phyloP scores from a whole-genome alignment of 1,140 invertebrate species.

The Platyscapa corneri region DNA sequence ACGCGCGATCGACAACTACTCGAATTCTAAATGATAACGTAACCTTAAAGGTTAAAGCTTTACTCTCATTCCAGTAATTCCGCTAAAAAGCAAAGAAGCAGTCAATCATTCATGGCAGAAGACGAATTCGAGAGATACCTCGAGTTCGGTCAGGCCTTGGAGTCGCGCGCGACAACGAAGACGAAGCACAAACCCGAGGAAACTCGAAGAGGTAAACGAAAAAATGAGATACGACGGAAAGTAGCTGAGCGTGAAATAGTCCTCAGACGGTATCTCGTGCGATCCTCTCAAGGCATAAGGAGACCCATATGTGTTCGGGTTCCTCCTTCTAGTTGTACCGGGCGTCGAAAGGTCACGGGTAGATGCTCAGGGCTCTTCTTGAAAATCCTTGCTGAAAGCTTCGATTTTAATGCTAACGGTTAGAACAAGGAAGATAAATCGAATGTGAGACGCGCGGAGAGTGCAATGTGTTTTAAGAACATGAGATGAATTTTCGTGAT shows the following conservation, averaged over 20 bases:
- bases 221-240: slow-evolving; percentile 69
- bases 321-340: neutral
- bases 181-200: slow-evolving; percentile 50
- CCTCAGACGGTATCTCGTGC: slow-evolving; percentile 32
- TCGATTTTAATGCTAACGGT: slow-evolving; percentile 27
- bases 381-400: slow-evolving; percentile 26
- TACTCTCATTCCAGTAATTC: neutral
- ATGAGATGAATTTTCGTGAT: neutral
- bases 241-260: slow-evolving; percentile 71
- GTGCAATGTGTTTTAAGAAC: neutral
- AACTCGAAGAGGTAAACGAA: slow-evolving; percentile 50
- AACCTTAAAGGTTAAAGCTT: no score
- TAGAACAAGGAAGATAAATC: neutral
- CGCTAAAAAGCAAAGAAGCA: neutral
- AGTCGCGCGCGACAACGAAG: neutral
- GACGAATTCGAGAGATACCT: slow-evolving; percentile 26
- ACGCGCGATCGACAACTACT: no score
- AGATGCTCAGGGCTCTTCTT: neutral
- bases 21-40: no score
- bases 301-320: neutral
- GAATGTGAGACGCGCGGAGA: neutral
- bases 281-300: neutral
- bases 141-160: neutral
- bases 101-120: neutral
- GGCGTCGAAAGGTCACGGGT: neutral